Evolutionary conservation across 2,888 invertebrate genomes (phyloP), one percentile per base, ranked within the genome.

Genomic region (Drosophila kokeensis): DNA sequence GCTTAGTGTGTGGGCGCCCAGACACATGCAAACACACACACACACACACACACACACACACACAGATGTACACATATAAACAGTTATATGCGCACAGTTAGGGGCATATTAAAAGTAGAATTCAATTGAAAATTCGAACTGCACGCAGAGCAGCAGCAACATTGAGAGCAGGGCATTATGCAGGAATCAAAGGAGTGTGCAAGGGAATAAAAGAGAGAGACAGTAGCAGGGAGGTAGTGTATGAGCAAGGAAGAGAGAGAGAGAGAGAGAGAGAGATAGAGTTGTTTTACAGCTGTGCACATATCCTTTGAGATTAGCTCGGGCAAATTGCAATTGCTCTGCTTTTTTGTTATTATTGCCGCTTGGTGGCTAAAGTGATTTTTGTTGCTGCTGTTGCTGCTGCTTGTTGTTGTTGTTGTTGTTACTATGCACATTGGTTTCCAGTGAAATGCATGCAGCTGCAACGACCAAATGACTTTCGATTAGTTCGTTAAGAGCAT

Each of bases 51-150:
- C 29, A 30, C 27, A 42, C 10, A 10, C 7, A 21, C 7, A n/a
- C 10, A 45, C 7, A 15, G 6, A 15, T 15, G 13, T 15, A 61
- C 24, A 52, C 8, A 49, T 24, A 69, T n/a, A 63, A 21, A 52
- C 24, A 59, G 27, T 54, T 29, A 36, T 40, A 57, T n/a, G 32
- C 40, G 45, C 62, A 50, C 66, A 67, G 63, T 81, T 62, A 68
- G 84, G 78, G 81, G 70, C 65, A 85, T 74, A 85, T 85, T 88
- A 88, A 85, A 80, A 88, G 78, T 67, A 86, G 83, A 90, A 88
- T 85, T 88, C 83, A 85, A 88, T 85, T 90, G 78, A 70, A 87
- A 85, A 71, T 85, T 80, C 66, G 58, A 88, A 85, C 45, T 54
- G 58, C 63, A 71, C 40, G 62, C 69, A 69, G 63, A 58, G 52